Evolutionary conservation across 2,113 vertebrate species (phyloP).

Genomic region (Aramus guarauna): DNA sequence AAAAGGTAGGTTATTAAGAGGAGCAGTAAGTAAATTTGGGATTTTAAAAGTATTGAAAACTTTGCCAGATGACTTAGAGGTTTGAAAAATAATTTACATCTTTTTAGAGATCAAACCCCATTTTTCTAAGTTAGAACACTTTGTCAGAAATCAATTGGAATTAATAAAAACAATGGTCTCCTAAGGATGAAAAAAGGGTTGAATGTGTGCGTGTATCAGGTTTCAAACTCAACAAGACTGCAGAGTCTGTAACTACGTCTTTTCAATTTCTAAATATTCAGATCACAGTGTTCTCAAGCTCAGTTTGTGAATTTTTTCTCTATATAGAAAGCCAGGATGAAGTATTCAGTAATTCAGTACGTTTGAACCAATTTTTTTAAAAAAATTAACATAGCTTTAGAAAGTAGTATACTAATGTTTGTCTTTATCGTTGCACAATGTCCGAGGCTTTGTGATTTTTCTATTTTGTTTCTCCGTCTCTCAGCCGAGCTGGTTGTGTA

Average conservation of each 20-base stretch:
- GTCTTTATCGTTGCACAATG: background rate
- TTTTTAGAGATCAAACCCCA: background rate
- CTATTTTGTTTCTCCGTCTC: background rate
- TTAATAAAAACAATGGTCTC: background rate
- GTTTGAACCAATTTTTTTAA: background rate
- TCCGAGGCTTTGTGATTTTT: background rate
- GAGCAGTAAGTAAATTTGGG: background rate
- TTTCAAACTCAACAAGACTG: background rate
- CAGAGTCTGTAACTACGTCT: background rate
- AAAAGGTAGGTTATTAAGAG: background rate
- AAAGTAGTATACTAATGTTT: background rate
- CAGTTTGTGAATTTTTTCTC: background rate
- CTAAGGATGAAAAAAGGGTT: background rate
- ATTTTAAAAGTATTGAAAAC: background rate
- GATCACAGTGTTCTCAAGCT: background rate
- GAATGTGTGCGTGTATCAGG: background rate
- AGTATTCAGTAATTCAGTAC: background rate
- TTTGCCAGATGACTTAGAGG: background rate
- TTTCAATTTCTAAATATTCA: background rate
- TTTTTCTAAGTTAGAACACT: background rate
- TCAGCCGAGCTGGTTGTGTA: background rate
- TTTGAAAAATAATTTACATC: background rate
- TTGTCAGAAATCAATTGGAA: background rate
- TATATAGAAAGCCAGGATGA: background rate
- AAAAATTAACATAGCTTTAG: background rate